A percentile compares a stretch with the other conserved stretches of the same genome.
Evolutionary conservation across 2,888 invertebrate genomes (phyloP).

Genomic region (Drosophila nr. medialis): DNA sequence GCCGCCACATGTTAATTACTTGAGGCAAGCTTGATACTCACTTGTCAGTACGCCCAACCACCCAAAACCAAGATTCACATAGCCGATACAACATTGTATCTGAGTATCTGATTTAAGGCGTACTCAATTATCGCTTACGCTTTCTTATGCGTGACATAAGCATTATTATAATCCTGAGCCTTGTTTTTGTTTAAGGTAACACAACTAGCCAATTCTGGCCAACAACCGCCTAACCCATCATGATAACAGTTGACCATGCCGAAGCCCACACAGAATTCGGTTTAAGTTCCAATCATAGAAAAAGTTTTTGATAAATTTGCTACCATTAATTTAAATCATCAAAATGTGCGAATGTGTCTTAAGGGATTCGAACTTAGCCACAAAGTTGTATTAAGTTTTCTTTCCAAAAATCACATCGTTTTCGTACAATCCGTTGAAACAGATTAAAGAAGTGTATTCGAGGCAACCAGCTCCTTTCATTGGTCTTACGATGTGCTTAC

Average conservation of each 20-base stretch:
- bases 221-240: background rate
- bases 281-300: background rate
- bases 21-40: constrained; percentile 9
- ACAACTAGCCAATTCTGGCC: background rate
- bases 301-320: background rate
- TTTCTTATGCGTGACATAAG: background rate
- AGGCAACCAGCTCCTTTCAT: constrained; percentile 39
- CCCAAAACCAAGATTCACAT: background rate
- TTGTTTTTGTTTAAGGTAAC: background rate
- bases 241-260: background rate
- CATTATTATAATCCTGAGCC: background rate
- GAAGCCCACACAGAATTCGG: background rate
- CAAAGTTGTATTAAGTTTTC: background rate
- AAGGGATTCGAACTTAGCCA: background rate
- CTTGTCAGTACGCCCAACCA: constrained; percentile 5
- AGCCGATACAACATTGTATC: background rate
- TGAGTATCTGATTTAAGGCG: background rate
- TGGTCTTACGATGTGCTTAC: constrained; percentile 48
- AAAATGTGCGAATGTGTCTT: background rate
- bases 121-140: background rate
- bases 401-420: constrained; percentile 3
- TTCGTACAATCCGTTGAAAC: constrained; percentile 1
- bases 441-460: constrained; percentile 6
- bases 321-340: constrained; percentile 19
- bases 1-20: constrained; percentile 42